Percentiles rank a stretch among this genome's conserved stretches.
phyloP scores from a whole-genome alignment of 2,888 invertebrate species.

The Drosophila neonasuta region DNA sequence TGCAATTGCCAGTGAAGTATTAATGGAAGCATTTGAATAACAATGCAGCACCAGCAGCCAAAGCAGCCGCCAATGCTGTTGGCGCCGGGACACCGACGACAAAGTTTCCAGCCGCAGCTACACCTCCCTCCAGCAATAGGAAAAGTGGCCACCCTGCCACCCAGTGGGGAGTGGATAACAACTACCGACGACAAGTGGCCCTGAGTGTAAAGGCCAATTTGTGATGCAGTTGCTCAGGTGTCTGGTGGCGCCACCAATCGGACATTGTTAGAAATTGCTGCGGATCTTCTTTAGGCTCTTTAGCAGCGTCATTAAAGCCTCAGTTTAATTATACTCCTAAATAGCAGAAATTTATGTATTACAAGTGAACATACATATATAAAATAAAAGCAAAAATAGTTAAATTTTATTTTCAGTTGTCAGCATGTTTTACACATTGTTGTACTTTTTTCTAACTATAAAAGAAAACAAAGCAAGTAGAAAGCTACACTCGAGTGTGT shows the following conservation, averaged over 20 bases:
- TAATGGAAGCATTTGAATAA: constrained; percentile 75
- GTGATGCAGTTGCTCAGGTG: constrained; percentile 50
- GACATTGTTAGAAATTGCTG: constrained; percentile 18
- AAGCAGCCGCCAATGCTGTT: constrained; percentile 21
- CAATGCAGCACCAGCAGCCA: constrained; percentile 48
- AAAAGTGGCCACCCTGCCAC: background rate
- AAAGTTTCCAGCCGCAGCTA: constrained; percentile 35
- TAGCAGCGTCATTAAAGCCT: too few species aligned
- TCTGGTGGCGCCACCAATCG: constrained; percentile 15
- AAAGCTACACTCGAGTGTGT: too few species aligned
- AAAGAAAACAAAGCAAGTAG: too few species aligned
- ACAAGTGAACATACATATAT: too few species aligned
- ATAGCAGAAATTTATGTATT: too few species aligned
- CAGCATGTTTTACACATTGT: too few species aligned
- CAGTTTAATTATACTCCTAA: too few species aligned
- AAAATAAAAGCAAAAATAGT: too few species aligned
- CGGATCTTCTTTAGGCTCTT: background rate
- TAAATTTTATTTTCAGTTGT: too few species aligned
- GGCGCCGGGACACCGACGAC: constrained; percentile 21
- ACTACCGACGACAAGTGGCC: constrained; percentile 37
- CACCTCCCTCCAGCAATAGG: constrained; percentile 4
- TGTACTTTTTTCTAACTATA: too few species aligned
- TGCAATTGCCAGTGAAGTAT: constrained; percentile 73
- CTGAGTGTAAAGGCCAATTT: constrained; percentile 49
- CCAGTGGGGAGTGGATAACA: background rate